A percentile compares a stretch with the other conserved stretches of the same genome.
These are phyloP conservation scores for Ypsolopha sequella DNA, from an alignment of 2,888 invertebrate genomes.

Conservation along the genomic window DNA sequence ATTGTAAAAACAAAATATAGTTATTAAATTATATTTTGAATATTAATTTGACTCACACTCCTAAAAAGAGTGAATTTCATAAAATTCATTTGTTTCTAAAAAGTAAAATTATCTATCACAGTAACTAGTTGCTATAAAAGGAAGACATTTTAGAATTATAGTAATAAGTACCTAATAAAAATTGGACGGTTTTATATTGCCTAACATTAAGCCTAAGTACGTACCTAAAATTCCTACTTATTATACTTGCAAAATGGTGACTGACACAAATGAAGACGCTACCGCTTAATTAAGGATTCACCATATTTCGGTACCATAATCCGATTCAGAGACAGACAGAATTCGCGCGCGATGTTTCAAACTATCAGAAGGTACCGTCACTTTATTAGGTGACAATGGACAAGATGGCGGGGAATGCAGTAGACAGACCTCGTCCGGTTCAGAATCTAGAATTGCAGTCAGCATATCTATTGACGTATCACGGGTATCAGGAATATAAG, in stretches of 20 bases:
- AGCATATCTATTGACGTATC: slow-evolving; percentile 53
- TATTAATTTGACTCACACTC: neutral
- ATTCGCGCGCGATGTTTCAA: slow-evolving; percentile 75
- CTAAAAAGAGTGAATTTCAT: neutral
- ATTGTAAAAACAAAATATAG: slow-evolving; percentile 4
- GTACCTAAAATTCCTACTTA: too few species aligned
- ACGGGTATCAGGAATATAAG: slow-evolving; percentile 44
- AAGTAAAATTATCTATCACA: slow-evolving; percentile 3
- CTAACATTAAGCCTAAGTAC: too few species aligned
- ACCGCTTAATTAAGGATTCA: slow-evolving; percentile 30
- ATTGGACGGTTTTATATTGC: neutral
- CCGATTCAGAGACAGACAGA: slow-evolving; percentile 72
- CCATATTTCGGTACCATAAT: slow-evolving; percentile 83
- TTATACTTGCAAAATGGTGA: too few species aligned
- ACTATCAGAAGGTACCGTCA: slow-evolving; percentile 73
- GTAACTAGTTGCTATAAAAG: neutral
- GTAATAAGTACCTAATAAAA: too few species aligned
- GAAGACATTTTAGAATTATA: neutral
- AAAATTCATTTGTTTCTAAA: neutral
- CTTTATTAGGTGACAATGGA: slow-evolving; percentile 66
- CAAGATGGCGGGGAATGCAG: slow-evolving; percentile 58
- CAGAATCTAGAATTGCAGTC: slow-evolving; percentile 61
- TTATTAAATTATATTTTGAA: neutral
- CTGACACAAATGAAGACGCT: too few species aligned
- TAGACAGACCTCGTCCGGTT: slow-evolving; percentile 51